Evolutionary conservation across 2,113 vertebrate genomes (phyloP).

Genomic region (Puffinus mauretanicus): DNA sequence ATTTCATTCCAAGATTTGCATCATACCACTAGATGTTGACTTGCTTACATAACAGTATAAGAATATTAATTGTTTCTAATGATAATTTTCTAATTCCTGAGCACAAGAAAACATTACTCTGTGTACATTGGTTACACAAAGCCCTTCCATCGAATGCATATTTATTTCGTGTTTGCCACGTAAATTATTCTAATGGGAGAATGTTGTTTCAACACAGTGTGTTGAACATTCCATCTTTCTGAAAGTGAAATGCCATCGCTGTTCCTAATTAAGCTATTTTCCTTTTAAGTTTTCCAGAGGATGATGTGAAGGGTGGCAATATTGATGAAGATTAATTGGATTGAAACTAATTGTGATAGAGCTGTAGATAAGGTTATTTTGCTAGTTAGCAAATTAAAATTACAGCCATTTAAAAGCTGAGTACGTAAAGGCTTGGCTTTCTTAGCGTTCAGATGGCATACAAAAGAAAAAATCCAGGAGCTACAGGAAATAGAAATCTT

Average conservation of each 20-base stretch:
- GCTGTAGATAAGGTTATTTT: slow-evolving; percentile 46
- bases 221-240: slow-evolving; percentile 14
- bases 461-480: background rate
- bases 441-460: background rate
- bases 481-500: background rate
- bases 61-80: background rate
- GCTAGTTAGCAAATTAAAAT: slow-evolving; percentile 19
- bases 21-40: background rate
- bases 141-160: background rate
- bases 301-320: slow-evolving; percentile 48
- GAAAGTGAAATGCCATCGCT: slow-evolving; percentile 41
- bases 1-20: background rate
- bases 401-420: background rate
- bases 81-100: background rate
- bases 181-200: slow-evolving; percentile 36
- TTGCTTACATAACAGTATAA: background rate
- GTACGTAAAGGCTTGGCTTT: background rate
- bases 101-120: background rate
- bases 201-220: background rate
- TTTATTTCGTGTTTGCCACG: background rate
- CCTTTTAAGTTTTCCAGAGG: slow-evolving; percentile 47
- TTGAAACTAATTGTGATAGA: slow-evolving; percentile 10
- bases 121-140: background rate
- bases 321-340: slow-evolving; percentile 67
- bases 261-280: slow-evolving; percentile 59